A percentile compares a stretch with the other conserved stretches of the same genome.
phyloP scores from a whole-genome alignment of 1,140 invertebrate genomes.

The Gerris buenoi region DNA sequence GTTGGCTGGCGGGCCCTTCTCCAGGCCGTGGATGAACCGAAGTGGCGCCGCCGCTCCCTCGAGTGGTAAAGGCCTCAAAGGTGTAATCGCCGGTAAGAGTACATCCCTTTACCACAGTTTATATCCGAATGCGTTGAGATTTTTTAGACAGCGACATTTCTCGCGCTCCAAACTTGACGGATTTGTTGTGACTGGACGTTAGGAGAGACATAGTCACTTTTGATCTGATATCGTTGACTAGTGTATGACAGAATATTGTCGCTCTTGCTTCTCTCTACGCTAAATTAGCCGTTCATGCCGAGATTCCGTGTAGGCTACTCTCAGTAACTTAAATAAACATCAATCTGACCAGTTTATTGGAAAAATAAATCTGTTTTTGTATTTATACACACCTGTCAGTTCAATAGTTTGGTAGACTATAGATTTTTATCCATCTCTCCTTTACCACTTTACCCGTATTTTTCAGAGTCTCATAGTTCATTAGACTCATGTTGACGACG shows the following conservation, averaged over 20 bases:
- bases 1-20: background rate
- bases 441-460: too few species aligned
- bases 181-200: background rate
- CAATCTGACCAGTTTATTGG: too few species aligned
- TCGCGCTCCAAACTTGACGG: background rate
- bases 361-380: too few species aligned
- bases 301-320: too few species aligned
- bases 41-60: conserved; percentile 6
- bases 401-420: too few species aligned
- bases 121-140: background rate
- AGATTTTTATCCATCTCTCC: too few species aligned
- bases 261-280: too few species aligned
- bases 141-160: background rate
- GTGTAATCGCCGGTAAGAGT: conserved; percentile 8
- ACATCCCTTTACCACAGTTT: background rate
- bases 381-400: too few species aligned
- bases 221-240: background rate
- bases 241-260: background rate
- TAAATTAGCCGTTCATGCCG: too few species aligned
- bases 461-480: too few species aligned
- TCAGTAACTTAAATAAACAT: too few species aligned
- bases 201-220: background rate
- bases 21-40: conserved; percentile 4
- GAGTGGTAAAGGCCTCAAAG: conserved; percentile 5
- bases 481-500: too few species aligned